A percentile compares a stretch with the other conserved stretches of the same genome.
Conservation (phyloP, 2,888 invertebrate genomes). For the Leptinotarsa haldemani region DNA sequence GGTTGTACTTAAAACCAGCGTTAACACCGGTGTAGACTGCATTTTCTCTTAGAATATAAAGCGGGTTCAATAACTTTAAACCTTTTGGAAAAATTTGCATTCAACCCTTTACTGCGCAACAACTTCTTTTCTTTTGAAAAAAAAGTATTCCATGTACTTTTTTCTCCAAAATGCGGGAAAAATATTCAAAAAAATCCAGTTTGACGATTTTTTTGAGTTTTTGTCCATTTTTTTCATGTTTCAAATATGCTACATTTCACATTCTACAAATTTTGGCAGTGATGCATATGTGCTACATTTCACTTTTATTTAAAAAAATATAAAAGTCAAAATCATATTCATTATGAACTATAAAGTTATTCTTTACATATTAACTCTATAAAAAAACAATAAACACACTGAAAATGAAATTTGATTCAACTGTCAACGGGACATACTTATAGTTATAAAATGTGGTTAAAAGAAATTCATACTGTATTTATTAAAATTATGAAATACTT, state of each 20-base stretch:
- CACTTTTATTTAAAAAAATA: conserved; percentile 1
- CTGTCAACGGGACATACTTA: background rate
- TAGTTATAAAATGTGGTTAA: conserved; percentile 1
- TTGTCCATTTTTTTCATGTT: conserved; percentile 1
- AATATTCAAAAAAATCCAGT: background rate
- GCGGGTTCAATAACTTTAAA: too few relatives aligned
- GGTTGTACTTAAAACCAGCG: too few relatives aligned
- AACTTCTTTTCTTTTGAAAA: background rate
- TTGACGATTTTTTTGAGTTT: background rate
- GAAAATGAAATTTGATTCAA: background rate
- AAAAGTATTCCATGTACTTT: background rate
- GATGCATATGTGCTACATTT: background rate
- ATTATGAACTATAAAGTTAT: background rate
- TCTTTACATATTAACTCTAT: background rate
- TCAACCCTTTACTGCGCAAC: background rate
- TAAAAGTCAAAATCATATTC: background rate
- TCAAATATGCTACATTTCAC: conserved; percentile 1
- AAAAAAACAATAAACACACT: background rate
- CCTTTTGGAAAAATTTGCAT: too few relatives aligned
- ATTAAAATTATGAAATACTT: background rate
- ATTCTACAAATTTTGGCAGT: background rate
- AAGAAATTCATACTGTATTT: conserved; percentile 1
- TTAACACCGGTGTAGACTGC: too few relatives aligned
- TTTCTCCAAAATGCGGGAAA: conserved; percentile 1
- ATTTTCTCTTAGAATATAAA: too few relatives aligned